These are phyloP conservation scores for Dasypus novemcinctus DNA, from an alignment of 2,113 vertebrate genomes.

Conservation along the genomic window DNA sequence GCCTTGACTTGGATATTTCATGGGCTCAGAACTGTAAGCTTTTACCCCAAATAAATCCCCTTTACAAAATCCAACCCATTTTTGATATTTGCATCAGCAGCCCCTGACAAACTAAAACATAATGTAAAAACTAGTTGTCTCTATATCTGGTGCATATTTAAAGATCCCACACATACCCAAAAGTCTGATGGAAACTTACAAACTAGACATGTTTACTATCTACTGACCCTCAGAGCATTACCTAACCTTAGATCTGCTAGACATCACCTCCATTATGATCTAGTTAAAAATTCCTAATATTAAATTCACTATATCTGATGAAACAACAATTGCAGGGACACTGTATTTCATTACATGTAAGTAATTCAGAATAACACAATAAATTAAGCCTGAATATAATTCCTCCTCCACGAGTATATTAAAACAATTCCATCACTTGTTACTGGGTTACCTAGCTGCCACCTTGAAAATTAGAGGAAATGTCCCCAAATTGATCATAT, in stretches of 20 bases:
- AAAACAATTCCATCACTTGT: neutral
- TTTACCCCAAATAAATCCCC: too few relatives aligned
- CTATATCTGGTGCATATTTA: neutral
- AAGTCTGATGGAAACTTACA: neutral
- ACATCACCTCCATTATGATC: neutral
- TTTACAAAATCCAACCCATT: too few relatives aligned
- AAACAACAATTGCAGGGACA: neutral
- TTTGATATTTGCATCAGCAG: too few relatives aligned
- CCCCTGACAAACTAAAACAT: too few relatives aligned
- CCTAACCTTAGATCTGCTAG: neutral
- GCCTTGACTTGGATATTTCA: too few relatives aligned
- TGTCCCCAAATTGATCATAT: neutral
- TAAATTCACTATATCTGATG: neutral
- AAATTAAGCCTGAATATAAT: neutral
- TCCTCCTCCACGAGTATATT: neutral
- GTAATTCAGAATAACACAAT: neutral
- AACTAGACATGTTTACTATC: neutral
- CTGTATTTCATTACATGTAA: slow-evolving; percentile 22
- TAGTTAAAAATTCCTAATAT: neutral
- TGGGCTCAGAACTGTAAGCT: too few relatives aligned
- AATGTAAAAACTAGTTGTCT: neutral
- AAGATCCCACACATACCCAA: neutral
- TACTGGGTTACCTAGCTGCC: neutral
- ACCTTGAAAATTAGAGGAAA: slow-evolving; percentile 22
- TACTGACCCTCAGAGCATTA: neutral